phyloP scores from a whole-genome alignment of 2,888 invertebrate genomes.

The Pterobdella sp. region DNA sequence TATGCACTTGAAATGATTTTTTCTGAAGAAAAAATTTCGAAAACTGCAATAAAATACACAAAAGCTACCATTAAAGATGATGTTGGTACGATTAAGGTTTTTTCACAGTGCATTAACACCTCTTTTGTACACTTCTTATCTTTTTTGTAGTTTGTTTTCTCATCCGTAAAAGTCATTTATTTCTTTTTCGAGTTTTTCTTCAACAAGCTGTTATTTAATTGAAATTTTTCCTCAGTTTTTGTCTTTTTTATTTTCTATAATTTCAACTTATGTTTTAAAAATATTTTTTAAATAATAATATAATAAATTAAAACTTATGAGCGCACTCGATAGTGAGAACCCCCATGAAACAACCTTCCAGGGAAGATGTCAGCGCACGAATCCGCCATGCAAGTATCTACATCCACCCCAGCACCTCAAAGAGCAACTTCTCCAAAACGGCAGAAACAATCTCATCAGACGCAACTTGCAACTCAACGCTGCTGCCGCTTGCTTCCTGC shows the following conservation, averaged over 20 bases:
- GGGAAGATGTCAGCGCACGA: conserved; percentile 99
- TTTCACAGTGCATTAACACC: not conserved
- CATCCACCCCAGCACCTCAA: conserved; percentile 99
- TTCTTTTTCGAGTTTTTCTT: not conserved
- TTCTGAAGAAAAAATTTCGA: not conserved
- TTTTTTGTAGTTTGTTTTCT: not conserved
- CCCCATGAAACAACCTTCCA: too few relatives aligned
- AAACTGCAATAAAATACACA: not conserved
- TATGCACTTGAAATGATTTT: not conserved
- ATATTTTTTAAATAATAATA: not conserved
- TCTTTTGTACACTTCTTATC: not conserved
- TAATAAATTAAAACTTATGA: too few relatives aligned
- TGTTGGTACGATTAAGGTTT: not conserved
- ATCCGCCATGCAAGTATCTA: conserved; percentile 99
- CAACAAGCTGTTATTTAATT: not conserved
- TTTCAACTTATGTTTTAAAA: not conserved
- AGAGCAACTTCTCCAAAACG: conserved; percentile 98
- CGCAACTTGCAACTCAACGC: conserved; percentile 66
- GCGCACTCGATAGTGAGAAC: too few relatives aligned
- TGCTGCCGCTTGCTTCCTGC: conserved; percentile 35
- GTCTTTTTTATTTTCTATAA: not conserved
- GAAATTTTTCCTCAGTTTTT: not conserved
- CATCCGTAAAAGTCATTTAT: not conserved
- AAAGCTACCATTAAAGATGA: not conserved
- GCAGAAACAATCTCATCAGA: conserved; percentile 95